Percentiles rank a stretch among this genome's conserved stretches.
These are phyloP conservation scores for Coelogynopora nodosa DNA, from an alignment of 2,888 invertebrate genomes.

Conservation along the genomic window DNA sequence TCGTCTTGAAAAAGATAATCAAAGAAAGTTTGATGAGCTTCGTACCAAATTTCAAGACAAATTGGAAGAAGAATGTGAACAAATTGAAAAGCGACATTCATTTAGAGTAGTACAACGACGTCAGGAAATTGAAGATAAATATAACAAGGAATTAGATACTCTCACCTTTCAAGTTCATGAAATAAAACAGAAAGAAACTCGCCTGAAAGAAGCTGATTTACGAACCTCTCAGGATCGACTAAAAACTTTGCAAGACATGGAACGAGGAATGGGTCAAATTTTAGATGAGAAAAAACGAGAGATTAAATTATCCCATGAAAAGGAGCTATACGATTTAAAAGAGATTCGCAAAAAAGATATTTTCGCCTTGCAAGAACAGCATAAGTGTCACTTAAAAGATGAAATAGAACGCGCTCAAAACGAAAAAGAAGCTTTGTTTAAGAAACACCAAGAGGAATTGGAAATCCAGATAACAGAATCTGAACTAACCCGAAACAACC, in stretches of 20 bases:
- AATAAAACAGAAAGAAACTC: not conserved
- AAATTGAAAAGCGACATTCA: slow-evolving; percentile 15
- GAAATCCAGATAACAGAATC: not conserved
- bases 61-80: slow-evolving; percentile 31
- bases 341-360: not conserved
- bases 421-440: not conserved
- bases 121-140: slow-evolving; percentile 19
- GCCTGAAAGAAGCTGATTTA: slow-evolving; percentile 29
- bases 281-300: slow-evolving; percentile 24
- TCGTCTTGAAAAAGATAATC: slow-evolving; percentile 26
- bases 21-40: slow-evolving; percentile 22
- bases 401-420: not conserved
- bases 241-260: slow-evolving; percentile 39
- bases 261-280: slow-evolving; percentile 26
- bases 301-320: slow-evolving; percentile 17
- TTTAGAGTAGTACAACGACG: not conserved
- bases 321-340: not conserved
- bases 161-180: slow-evolving; percentile 18
- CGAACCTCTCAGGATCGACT: slow-evolving; percentile 38
- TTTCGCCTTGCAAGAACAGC: not conserved
- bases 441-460: slow-evolving; percentile 9
- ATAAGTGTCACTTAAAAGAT: not conserved
- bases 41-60: not conserved
- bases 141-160: slow-evolving; percentile 22
- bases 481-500: not conserved